Evolutionary conservation across 1,140 invertebrate genomes (phyloP), one percentile per base, ranked within the genome.

Genomic region (Battus philenor): DNA sequence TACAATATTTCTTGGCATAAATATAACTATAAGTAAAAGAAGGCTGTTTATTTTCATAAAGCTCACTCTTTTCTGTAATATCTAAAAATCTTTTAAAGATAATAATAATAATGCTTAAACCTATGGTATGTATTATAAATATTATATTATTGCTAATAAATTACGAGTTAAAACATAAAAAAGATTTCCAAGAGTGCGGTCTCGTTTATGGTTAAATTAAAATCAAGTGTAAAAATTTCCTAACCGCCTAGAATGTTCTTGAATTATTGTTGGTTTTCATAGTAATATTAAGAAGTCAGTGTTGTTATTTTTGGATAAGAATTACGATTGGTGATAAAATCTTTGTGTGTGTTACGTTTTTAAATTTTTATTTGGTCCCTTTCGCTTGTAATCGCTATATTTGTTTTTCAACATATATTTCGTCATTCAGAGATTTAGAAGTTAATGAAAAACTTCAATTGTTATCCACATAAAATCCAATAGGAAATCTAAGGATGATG

Each of bases 101-200:
- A 78, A 73, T 68, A 76, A 79, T 68, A 76, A 79, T 67, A 73
- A 77, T 68, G 68, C 73, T 80, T 79, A 80, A 57, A 49, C 68
- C 78, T 85, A 85, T 85, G 78, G 78, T 82, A 82, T 85, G 76
- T 85, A n/a, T 73, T 75, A 82, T 82, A 82, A 77, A 84, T 77
- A 84, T 73, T 70, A 80, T 77, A 81, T 76, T n/a, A n/a, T n/a
- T n/a, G 66, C 74, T 65, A 68, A 73, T 79, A 77, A 75, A 68
- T 72, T 75, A 76, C 59, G 63, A 66, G 15, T 61, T 66, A 54
- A 63, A 73, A 72, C 58, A 69, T 66, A 68, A 69, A 53, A 69
- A 48, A 56, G 53, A 46, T 54, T 46, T 52, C 52, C 30, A 44
- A 51, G 31, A 49, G 44, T 45, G 15, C 9, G 39, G 36, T 26